A percentile compares a stretch with the other conserved stretches of the same genome.
These are phyloP conservation scores for Smutsia temminckii DNA, from an alignment of 2,797 vertebrate species.

Conservation along the genomic window DNA sequence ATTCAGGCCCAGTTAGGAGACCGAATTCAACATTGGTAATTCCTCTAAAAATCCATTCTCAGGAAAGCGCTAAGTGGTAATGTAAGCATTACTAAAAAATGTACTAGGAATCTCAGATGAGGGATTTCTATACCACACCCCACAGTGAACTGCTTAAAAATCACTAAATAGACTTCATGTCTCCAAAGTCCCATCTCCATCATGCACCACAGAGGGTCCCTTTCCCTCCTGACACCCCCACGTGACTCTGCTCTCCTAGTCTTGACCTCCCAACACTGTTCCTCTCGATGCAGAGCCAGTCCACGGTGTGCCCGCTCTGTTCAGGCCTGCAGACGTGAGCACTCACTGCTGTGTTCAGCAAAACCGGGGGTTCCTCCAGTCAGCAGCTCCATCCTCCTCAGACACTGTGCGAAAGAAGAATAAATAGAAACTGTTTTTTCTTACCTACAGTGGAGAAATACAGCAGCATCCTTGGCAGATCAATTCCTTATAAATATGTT, in stretches of 20 bases:
- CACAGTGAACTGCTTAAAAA: not conserved
- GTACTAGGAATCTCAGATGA: not conserved
- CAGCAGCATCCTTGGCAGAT: not conserved
- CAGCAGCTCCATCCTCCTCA: not conserved
- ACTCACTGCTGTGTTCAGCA: not conserved
- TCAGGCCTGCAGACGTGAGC: not conserved
- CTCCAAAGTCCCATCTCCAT: not conserved
- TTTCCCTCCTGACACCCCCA: not conserved
- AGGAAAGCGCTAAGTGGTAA: slow-evolving; percentile 9
- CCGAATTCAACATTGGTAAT: not conserved
- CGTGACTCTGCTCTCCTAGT: not conserved
- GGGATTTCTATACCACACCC: not conserved
- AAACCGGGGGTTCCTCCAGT: not conserved
- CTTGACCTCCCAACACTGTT: not conserved
- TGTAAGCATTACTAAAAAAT: not conserved
- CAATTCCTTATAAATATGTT: not conserved
- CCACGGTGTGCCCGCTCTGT: not conserved
- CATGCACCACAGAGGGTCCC: no score
- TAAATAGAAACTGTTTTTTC: not conserved
- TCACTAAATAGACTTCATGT: not conserved
- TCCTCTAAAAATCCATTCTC: not conserved
- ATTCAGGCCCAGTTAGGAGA: not conserved
- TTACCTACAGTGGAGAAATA: not conserved
- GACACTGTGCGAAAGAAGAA: not conserved
- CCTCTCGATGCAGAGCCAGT: not conserved